Base-by-base conservation (phyloP, 1,140 invertebrate genomes). In the Dendrolimus kikuchii region DNA sequence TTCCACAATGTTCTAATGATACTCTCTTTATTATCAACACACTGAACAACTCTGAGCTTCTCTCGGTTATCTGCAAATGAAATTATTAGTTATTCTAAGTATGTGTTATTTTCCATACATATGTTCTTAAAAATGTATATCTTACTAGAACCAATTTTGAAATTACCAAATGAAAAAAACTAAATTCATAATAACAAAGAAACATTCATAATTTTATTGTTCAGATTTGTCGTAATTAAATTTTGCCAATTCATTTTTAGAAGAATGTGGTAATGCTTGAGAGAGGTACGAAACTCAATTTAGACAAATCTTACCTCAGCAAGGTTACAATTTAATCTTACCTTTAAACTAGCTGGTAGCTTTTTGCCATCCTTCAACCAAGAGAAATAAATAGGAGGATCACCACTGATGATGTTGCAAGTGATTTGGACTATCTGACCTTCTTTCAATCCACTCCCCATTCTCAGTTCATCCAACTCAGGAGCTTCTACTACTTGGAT, bases 321-420 rank as follows among this genome's bases (percentile, higher is more conserved):
- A 23, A 23, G 23, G 23, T 23, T 23, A 23, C 23, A 23, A 23
- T 23, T 43, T 4, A 42, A 43, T 8, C 45, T 68, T 83, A 93
- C 92, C 79, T 92, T 92, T 43, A 93, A 88, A 55, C 88, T 91
- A 39, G 90, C 88, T 6, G 90, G 89, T 40, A 95, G 89, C 7
- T 92, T 90, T 59, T 90, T 89, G 1, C 93, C 94, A 75, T 97
- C 95, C 76, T 97, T 97, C 9, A 93, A 89, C 96, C 96, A 98
- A 5, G 91, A 91, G 66, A 98, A 95, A 73, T 92, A 92, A 51
- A 97, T 94, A 4, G 96, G 96, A 55, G 95, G 91, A 88, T 98
- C 96, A 7, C 96, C 96, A 53, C 94, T 95, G 56, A 93, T 94
- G n/a, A 98, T 93, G 51, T 93, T 95, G 82, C 96, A 98, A 5